These are phyloP conservation scores for Patella caerulea DNA, from an alignment of 2,888 invertebrate genomes.

Conservation along the genomic window DNA sequence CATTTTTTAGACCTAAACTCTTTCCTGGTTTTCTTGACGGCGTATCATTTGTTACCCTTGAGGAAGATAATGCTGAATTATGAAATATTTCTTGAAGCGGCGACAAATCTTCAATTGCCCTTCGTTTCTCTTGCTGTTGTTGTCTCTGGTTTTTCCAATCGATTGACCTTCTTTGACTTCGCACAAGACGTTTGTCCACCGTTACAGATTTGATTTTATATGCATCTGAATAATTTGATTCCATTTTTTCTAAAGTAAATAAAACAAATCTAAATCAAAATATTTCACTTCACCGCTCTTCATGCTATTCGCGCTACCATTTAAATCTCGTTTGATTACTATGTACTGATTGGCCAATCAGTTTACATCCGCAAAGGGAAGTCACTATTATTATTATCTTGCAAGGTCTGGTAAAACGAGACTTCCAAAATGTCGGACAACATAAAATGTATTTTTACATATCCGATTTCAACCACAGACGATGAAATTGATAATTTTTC, in stretches of 20 bases:
- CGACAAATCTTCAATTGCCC: slow-evolving; percentile 53
- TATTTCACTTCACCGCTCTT: no score
- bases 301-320: no score
- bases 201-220: slow-evolving; percentile 26
- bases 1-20: slow-evolving; percentile 4
- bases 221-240: slow-evolving; percentile 20
- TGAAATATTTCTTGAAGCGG: slow-evolving; percentile 48
- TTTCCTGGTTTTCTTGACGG: slow-evolving; percentile 15
- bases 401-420: neutral
- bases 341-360: no score
- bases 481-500: slow-evolving; percentile 34
- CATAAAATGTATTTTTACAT: slow-evolving; percentile 61
- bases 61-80: neutral
- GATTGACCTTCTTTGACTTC: slow-evolving; percentile 50
- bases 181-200: slow-evolving; percentile 25
- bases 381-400: no score
- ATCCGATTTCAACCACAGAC: slow-evolving; percentile 47
- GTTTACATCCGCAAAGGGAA: no score
- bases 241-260: neutral
- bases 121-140: slow-evolving; percentile 44
- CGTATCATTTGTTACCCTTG: neutral
- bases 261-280: no score
- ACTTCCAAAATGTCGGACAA: slow-evolving; percentile 46
- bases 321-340: no score
- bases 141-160: slow-evolving; percentile 50